These are phyloP conservation scores for Tenodera sinensis DNA, from an alignment of 2,888 invertebrate species.

Conservation along the genomic window DNA sequence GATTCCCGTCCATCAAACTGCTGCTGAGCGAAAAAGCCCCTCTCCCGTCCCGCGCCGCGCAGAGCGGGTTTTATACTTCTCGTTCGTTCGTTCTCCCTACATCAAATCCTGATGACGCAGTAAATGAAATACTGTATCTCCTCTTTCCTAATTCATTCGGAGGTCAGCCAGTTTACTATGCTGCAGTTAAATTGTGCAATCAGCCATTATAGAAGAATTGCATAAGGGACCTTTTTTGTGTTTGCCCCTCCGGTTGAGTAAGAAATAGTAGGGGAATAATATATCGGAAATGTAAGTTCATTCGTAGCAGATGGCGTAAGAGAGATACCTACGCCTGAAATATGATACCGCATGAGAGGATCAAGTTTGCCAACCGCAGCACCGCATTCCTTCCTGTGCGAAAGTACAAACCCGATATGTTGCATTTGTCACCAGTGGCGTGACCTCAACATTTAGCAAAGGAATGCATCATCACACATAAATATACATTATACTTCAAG, in stretches of 20 bases:
- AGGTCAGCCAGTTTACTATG: not conserved
- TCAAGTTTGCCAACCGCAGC: not conserved
- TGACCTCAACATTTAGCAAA: too few relatives aligned
- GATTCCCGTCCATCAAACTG: slow-evolving; percentile 31
- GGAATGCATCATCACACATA: too few relatives aligned
- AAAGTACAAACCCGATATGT: too few relatives aligned
- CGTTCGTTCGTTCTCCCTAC: not conserved
- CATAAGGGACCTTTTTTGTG: not conserved
- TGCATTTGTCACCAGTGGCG: too few relatives aligned
- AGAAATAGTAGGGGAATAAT: not conserved
- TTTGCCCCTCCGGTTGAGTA: not conserved
- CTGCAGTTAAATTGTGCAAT: not conserved
- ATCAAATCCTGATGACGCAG: slow-evolving; percentile 27
- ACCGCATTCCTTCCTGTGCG: too few relatives aligned
- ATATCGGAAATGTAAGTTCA: not conserved
- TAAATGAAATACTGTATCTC: slow-evolving; percentile 21
- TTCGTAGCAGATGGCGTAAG: not conserved
- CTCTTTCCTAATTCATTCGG: slow-evolving; percentile 14
- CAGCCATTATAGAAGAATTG: not conserved
- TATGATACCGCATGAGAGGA: not conserved
- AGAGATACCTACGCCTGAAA: not conserved
- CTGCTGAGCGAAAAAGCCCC: slow-evolving; percentile 4
- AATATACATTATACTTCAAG: too few relatives aligned
- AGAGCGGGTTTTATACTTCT: not conserved
- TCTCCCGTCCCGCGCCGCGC: not conserved